These are phyloP conservation scores for Myotis pilosus DNA, from an alignment of 2,797 vertebrate genomes.

Conservation along the genomic window DNA sequence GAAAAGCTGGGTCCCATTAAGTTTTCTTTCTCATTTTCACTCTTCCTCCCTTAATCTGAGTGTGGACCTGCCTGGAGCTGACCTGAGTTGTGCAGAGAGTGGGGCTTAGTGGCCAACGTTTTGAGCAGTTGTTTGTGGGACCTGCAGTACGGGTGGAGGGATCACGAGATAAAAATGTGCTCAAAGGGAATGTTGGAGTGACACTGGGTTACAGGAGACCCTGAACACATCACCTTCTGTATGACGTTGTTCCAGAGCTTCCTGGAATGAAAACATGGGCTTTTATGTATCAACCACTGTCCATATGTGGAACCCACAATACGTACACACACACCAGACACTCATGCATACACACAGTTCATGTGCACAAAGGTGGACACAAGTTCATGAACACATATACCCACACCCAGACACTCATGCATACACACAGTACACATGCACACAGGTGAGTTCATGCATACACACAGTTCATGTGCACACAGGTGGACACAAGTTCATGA, in stretches of 20 bases:
- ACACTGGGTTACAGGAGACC: not conserved
- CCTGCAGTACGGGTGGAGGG: not conserved
- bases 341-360: not conserved
- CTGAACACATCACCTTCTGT: not conserved
- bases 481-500: too few relatives aligned
- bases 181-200: not conserved
- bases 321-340: not conserved
- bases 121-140: not conserved
- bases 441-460: too few relatives aligned
- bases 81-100: too few relatives aligned
- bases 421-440: not conserved
- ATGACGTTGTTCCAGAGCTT: not conserved
- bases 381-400: accelerated
- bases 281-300: not conserved
- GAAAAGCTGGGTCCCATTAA: not conserved
- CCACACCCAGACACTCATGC: not conserved
- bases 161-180: not conserved
- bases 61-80: not conserved
- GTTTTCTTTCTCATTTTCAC: not conserved
- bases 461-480: too few relatives aligned
- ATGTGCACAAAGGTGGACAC: too few relatives aligned
- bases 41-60: not conserved
- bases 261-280: not conserved
- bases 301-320: not conserved
- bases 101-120: not conserved